Percentiles rank a stretch among this genome's conserved stretches.
phyloP scores from a whole-genome alignment of 2,888 invertebrate species.

The Platycnemis pennipes region DNA sequence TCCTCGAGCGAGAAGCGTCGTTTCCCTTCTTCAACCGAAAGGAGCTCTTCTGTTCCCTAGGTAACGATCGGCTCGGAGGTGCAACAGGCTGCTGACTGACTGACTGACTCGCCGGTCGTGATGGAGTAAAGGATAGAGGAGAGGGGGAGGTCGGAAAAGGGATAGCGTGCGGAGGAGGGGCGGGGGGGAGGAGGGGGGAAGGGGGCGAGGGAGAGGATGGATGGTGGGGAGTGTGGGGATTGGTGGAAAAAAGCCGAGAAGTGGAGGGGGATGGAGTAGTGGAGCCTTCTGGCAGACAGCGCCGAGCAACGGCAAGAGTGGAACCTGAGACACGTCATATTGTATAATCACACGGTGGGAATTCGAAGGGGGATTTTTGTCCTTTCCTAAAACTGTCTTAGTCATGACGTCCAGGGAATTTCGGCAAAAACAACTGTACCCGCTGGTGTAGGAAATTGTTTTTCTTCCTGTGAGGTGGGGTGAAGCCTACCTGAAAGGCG shows the following conservation, averaged over 20 bases:
- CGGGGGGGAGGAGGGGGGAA: background rate
- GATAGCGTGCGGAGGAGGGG: background rate
- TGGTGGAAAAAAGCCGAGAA: background rate
- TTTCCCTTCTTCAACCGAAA: constrained; percentile 1
- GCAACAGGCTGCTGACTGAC: constrained; percentile 49
- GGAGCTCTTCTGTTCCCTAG: background rate
- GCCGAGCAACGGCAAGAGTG: background rate
- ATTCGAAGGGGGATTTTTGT: background rate
- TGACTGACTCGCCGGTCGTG: background rate
- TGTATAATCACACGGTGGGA: background rate
- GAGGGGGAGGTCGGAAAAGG: background rate
- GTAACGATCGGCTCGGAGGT: constrained; percentile 17
- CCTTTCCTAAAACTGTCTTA: background rate
- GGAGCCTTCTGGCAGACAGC: background rate
- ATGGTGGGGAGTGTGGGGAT: background rate
- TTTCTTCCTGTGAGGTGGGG: background rate
- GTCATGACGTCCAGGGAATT: background rate
- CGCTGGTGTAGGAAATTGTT: background rate
- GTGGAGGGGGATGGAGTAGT: background rate
- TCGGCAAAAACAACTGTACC: background rate
- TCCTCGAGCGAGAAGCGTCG: background rate
- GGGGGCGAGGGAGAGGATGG: background rate
- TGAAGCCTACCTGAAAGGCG: too few species aligned
- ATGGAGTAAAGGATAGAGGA: background rate
- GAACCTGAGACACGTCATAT: background rate